Conservation (phyloP, 2,113 vertebrate genomes). For the Tauraco erythrolophus region DNA sequence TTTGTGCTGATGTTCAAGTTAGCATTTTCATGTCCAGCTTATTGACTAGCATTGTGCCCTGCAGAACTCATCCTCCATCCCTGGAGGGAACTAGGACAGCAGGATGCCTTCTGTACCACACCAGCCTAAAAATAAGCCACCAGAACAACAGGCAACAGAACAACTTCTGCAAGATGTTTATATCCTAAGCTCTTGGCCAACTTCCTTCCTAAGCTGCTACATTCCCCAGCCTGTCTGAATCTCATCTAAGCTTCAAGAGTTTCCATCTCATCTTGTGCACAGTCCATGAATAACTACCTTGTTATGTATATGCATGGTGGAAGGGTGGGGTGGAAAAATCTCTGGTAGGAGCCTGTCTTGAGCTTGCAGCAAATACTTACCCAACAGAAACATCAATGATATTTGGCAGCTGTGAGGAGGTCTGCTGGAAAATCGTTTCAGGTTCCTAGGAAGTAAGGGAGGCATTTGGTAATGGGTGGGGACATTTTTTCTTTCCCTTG, state of each 20-base stretch:
- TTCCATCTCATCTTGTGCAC: slow-evolving; percentile 36
- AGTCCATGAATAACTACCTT: slow-evolving; percentile 61
- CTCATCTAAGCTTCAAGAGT: slow-evolving; percentile 44
- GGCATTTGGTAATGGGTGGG: slow-evolving; percentile 38
- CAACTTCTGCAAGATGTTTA: slow-evolving; percentile 3
- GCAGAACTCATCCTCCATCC: not conserved
- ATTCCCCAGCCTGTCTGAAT: slow-evolving; percentile 39
- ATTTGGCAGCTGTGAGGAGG: slow-evolving; percentile 42
- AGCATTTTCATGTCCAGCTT: not conserved
- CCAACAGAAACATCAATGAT: slow-evolving; percentile 44
- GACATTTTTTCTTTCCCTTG: slow-evolving; percentile 31
- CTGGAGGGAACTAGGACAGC: not conserved
- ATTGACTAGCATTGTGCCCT: not conserved
- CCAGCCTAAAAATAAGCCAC: slow-evolving; percentile 29
- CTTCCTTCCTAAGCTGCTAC: not conserved
- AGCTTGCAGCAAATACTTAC: slow-evolving; percentile 61
- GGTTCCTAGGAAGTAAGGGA: slow-evolving; percentile 67
- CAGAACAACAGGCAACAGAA: slow-evolving; percentile 38
- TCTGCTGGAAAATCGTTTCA: slow-evolving; percentile 64
- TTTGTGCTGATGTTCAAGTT: not conserved
- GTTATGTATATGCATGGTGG: slow-evolving; percentile 24
- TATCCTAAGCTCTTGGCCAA: slow-evolving; percentile 5
- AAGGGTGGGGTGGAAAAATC: slow-evolving; percentile 65
- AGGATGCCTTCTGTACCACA: not conserved
- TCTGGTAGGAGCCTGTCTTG: slow-evolving; percentile 62